Evolutionary conservation across 2,113 vertebrate genomes (phyloP).

Genomic region (Penelope pileata): DNA sequence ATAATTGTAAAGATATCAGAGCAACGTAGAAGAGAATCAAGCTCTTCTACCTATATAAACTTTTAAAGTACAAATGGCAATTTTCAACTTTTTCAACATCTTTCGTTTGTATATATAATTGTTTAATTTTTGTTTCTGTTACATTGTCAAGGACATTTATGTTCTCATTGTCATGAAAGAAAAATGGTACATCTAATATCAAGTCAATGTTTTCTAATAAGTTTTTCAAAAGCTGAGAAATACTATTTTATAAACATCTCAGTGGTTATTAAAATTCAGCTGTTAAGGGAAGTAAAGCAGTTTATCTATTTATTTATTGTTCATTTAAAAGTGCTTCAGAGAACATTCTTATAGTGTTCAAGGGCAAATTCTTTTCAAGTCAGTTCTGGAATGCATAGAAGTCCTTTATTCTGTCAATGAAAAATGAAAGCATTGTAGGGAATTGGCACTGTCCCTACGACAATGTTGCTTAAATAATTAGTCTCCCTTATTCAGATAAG

Average conservation of each 20-base stretch:
- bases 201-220: constrained; percentile 35
- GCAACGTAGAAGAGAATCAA: constrained; percentile 19
- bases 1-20: constrained; percentile 34
- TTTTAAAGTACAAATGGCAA: constrained; percentile 21
- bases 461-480: background rate
- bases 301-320: background rate
- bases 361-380: background rate
- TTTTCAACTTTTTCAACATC: constrained; percentile 17
- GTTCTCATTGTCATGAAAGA: constrained; percentile 35
- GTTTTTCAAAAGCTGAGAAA: constrained; percentile 15
- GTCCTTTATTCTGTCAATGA: constrained; percentile 43
- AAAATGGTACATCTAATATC: background rate
- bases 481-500: background rate
- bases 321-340: background rate
- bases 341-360: background rate
- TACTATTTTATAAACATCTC: constrained; percentile 14
- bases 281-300: background rate
- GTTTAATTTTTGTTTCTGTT: constrained; percentile 28
- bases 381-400: background rate
- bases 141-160: constrained; percentile 22
- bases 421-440: constrained; percentile 16
- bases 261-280: background rate
- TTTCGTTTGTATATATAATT: constrained; percentile 42
- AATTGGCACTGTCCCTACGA: background rate
- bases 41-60: background rate